These are phyloP conservation scores for Pavo muticus DNA, from an alignment of 2,113 vertebrate species.

Conservation along the genomic window DNA sequence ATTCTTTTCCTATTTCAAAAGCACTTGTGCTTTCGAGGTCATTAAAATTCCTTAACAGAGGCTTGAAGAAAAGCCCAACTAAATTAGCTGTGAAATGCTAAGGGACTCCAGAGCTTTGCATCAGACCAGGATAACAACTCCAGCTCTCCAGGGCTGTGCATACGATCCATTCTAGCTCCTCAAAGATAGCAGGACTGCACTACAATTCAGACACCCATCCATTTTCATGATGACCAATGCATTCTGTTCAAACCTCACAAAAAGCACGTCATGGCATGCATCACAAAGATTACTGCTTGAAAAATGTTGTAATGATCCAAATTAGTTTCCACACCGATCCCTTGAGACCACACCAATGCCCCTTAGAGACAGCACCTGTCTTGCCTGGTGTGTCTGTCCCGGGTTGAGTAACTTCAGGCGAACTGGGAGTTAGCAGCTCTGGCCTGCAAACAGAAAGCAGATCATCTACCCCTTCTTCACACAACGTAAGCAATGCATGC, in stretches of 20 bases:
- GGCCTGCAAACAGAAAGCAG: slow-evolving; percentile 70
- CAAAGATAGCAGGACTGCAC: not conserved
- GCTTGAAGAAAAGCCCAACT: not conserved
- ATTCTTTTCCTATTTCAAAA: not conserved
- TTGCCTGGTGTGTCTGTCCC: slow-evolving; percentile 67
- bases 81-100: not conserved
- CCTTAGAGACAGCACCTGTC: not conserved
- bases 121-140: not conserved
- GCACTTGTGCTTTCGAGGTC: not conserved
- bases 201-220: not conserved
- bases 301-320: not conserved
- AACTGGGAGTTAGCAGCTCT: slow-evolving; percentile 75
- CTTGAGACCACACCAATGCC: not conserved
- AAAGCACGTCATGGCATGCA: not conserved
- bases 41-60: not conserved
- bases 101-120: not conserved
- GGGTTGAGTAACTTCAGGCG: slow-evolving; percentile 47
- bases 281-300: not conserved
- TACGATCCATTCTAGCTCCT: not conserved
- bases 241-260: not conserved
- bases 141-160: not conserved
- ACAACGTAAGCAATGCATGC: not conserved
- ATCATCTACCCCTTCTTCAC: not conserved
- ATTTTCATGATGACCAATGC: fast-evolving
- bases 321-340: not conserved